Base-by-base conservation (phyloP, 2,888 invertebrate species). In the Ormyrus thymus region DNA sequence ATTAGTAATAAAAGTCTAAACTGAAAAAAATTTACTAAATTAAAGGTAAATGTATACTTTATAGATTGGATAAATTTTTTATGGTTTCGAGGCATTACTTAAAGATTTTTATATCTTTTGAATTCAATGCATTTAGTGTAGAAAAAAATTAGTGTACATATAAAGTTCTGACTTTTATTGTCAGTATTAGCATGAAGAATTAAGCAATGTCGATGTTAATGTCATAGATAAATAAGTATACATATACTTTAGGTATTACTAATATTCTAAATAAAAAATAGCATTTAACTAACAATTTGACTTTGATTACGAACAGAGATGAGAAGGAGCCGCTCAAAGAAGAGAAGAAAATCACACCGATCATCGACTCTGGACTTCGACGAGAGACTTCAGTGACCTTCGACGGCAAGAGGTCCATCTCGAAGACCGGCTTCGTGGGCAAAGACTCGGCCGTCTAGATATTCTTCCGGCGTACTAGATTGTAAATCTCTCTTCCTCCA, bases 371-470 rank as follows among this genome's bases (percentile, higher is more conserved):
- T 68, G 94, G 79, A 3, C 51, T 76, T 29, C 78, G 72, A 11
- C 93, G 95, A 82, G 95, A 95, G 85, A 94, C 95, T 76, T 95
- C 95, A 43, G 94, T 96, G 43, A 96, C 96, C 88, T 96, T 95
- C 87, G 96, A 96, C 86, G 95, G 96, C 6, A 94, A 94, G 86
- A 93, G 95, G 85, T 96, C 95, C 53, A 94, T 95, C 86, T 95
- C 96, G 59, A 95, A 95, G 87, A 95, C 96, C 79, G 95, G 96
- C 80, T 95, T 96, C 85, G 95, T 96, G 86, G 96, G 96, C 84
- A 96, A 97, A 91, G 96, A 97, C 90, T 97, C 97, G n/a, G 96
- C 96, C 73, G 97, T 97, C 85, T 95, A 89, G 89, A 90, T 89
- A 89, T 90, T 89, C 87, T 88, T 90, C 90, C 90, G 90, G 88